phyloP scores from a whole-genome alignment of 2,797 vertebrate genomes.

The Tadarida brasiliensis region DNA sequence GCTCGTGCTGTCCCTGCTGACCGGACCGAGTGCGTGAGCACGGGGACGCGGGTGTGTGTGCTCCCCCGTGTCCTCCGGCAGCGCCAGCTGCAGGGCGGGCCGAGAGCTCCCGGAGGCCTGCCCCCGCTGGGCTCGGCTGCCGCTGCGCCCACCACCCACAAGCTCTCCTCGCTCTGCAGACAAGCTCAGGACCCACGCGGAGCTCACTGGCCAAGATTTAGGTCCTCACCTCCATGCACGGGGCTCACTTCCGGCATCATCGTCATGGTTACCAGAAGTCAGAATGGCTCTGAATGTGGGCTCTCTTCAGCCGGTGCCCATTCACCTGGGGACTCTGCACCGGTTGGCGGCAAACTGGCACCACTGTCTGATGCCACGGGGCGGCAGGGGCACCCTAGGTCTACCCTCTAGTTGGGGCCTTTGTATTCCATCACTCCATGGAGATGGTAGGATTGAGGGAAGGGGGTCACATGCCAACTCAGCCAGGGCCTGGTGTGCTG shows the following conservation, averaged over 20 bases:
- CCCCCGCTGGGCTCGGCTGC: fast-evolving
- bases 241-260: too few species aligned
- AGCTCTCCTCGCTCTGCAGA: not conserved
- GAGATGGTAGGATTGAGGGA: not conserved
- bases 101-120: fast-evolving
- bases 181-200: not conserved
- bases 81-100: not conserved
- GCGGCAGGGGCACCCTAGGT: not conserved
- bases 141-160: too few species aligned
- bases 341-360: not conserved
- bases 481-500: not conserved
- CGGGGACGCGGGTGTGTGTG: not conserved
- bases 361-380: not conserved
- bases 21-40: not conserved
- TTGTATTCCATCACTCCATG: not conserved
- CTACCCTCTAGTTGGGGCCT: not conserved
- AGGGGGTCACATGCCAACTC: too few species aligned
- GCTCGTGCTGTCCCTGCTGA: not conserved
- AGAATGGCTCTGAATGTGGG: not conserved
- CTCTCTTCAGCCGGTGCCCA: not conserved
- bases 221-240: not conserved
- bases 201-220: not conserved
- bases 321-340: not conserved
- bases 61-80: not conserved
- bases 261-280: not conserved